Percentiles rank a stretch among this genome's conserved stretches.
Conservation (phyloP, 2,113 vertebrate genomes). For the Pterocles burchelli region DNA sequence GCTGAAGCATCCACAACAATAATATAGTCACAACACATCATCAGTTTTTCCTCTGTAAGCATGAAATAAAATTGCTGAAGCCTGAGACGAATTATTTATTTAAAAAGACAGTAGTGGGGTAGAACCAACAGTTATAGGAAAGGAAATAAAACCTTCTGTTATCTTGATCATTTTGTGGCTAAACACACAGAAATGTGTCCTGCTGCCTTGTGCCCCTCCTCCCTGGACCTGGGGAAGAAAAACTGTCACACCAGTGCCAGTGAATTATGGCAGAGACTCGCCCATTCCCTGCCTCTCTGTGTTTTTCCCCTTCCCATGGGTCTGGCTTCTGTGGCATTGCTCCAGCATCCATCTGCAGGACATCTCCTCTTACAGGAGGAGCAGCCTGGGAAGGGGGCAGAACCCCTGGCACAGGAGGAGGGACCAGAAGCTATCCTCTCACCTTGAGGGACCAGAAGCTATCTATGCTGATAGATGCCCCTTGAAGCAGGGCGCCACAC, state of each 20-base stretch:
- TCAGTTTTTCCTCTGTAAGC: background rate
- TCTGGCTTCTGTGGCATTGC: background rate
- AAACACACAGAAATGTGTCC: background rate
- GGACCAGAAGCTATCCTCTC: background rate
- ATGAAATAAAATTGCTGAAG: background rate
- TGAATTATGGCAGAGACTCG: background rate
- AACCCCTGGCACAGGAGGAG: background rate
- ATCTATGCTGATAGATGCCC: background rate
- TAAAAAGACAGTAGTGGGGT: background rate
- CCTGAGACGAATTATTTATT: constrained; percentile 3
- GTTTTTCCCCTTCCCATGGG: fast-evolving
- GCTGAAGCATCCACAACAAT: background rate
- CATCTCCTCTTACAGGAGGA: background rate
- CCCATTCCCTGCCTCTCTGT: fast-evolving
- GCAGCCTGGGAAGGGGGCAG: background rate
- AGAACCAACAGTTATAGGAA: background rate
- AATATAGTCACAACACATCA: background rate
- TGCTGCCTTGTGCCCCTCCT: background rate
- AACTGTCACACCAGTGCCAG: background rate
- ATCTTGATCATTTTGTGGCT: background rate
- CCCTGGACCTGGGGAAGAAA: background rate
- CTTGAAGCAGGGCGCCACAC: background rate
- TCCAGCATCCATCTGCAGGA: background rate
- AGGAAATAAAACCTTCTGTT: background rate
- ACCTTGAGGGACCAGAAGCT: background rate